Evolutionary conservation across 2,888 invertebrate genomes (phyloP).

Genomic region (Schizaphis graminum): DNA sequence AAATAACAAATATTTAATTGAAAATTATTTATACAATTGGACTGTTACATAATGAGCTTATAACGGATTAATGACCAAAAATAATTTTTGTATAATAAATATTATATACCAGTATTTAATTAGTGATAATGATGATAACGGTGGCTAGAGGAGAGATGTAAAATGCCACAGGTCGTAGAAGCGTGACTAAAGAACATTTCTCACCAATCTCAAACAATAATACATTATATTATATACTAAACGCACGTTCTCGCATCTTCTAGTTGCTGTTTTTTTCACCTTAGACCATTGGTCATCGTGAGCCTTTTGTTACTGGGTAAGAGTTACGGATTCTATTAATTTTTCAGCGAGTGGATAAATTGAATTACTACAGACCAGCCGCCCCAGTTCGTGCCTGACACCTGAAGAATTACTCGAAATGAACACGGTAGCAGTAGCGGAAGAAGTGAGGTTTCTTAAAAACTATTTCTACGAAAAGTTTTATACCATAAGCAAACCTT

Average conservation of each 20-base stretch:
- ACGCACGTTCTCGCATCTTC: not conserved
- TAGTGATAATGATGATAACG: not conserved
- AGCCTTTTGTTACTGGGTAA: not conserved
- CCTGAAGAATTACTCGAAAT: conserved; percentile 53
- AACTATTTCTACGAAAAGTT: conserved; percentile 59
- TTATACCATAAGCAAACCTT: conserved; percentile 19
- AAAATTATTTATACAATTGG: not conserved
- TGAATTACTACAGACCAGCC: conserved; percentile 37
- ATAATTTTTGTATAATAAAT: not conserved
- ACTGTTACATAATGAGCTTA: not conserved
- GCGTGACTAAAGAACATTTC: conserved; percentile 44
- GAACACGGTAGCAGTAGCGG: not conserved
- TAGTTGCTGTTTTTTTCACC: not conserved
- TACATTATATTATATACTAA: not conserved
- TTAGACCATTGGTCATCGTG: not conserved
- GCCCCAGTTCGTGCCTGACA: not conserved
- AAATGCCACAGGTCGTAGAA: not conserved
- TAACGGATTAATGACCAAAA: not conserved
- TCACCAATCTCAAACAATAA: not conserved
- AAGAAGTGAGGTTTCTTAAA: conserved; percentile 20
- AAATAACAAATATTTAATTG: not conserved
- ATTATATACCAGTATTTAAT: not conserved
- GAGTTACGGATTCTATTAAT: conserved; percentile 48
- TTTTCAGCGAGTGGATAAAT: conserved; percentile 41
- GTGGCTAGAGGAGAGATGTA: not conserved